These are phyloP conservation scores for Cheilosia soror DNA, from an alignment of 2,888 invertebrate species.

Conservation along the genomic window DNA sequence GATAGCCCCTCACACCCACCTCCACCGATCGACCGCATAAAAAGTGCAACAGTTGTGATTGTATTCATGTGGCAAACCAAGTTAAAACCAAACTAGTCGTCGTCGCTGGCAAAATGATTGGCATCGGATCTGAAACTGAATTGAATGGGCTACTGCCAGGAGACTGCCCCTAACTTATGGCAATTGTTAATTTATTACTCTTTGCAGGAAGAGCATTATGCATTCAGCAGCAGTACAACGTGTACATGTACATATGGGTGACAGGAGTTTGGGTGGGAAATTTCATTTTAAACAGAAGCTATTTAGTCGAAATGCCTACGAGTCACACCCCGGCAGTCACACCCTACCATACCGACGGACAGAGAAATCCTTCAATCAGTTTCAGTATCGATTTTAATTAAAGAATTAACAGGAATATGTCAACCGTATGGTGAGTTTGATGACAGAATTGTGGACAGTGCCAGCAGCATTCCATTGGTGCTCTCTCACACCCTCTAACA, in stretches of 20 bases:
- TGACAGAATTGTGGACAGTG: constrained; percentile 70
- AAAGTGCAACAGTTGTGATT: constrained; percentile 75
- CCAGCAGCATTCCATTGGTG: constrained; percentile 53
- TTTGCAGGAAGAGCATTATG: constrained; percentile 54
- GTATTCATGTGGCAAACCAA: constrained; percentile 69
- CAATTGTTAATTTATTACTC: constrained; percentile 75
- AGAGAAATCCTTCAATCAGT: constrained; percentile 76
- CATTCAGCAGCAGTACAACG: not conserved
- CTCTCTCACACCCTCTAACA: constrained; percentile 15
- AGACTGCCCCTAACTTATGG: constrained; percentile 60
- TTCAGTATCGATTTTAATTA: constrained; percentile 77
- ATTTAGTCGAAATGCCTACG: constrained; percentile 68
- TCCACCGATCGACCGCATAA: not conserved
- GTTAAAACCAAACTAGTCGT: constrained; percentile 60
- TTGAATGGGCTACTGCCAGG: constrained; percentile 22
- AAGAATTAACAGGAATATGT: constrained; percentile 77
- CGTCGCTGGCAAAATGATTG: constrained; percentile 55
- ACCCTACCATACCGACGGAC: constrained; percentile 8
- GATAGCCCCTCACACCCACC: not conserved
- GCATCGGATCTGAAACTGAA: constrained; percentile 60
- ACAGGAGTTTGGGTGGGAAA: constrained; percentile 32
- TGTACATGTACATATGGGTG: too few relatives aligned
- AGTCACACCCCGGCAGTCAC: constrained; percentile 13
- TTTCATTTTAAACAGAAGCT: constrained; percentile 76
- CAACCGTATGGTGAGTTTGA: constrained; percentile 74